A percentile compares a stretch with the other conserved stretches of the same genome.
Conservation (phyloP, 2,113 vertebrate species). For the rat (Rattus norvegicus) region GRCr8 NC_086028.1:78557001-78557500, state of each 20-base stretch:
- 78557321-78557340: not conserved
- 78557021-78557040: not conserved
- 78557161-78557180: not conserved
- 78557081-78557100: not conserved
- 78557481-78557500: not conserved
- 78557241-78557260: not conserved
- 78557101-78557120: not conserved
- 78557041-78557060: not conserved
- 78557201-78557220: not conserved
- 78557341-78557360: not conserved
- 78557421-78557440: not conserved
- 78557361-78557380: not conserved
- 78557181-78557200: not conserved
- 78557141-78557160: not conserved
- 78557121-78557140: not conserved
- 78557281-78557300: not conserved
- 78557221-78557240: not conserved
- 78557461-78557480: not conserved
- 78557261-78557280: not conserved
- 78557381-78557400: not conserved
- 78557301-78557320: not conserved
- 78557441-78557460: too few species aligned
- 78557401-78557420: not conserved
- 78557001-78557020: not conserved
- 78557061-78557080: not conserved